Evolutionary conservation across 2,888 invertebrate species (phyloP), one percentile per base, ranked within the genome.

Genomic region (Eumerus sabulonum): DNA sequence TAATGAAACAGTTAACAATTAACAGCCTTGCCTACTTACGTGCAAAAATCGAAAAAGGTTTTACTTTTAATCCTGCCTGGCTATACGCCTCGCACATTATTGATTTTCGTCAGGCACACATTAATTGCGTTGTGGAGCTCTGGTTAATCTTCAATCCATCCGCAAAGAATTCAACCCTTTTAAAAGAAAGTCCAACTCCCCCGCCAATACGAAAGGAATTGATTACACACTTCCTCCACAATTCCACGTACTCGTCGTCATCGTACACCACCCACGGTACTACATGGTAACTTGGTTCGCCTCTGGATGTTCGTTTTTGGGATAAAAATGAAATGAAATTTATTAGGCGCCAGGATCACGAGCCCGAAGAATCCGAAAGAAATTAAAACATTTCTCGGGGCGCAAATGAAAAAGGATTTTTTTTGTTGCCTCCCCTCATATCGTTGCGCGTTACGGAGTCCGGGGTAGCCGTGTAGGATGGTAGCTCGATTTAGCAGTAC

Each of bases 261-360:
- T 7, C 27, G 79, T 54, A 72, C 53, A 47, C 56, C 56, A 56
- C 63, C 51, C 51, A 50, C 67, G 59, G 62, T 19, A 54, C n/a
- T 50, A 40, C 40, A 13, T 64, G 9, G 56, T 62, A 11, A 56
- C 60, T 67, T 68, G 36, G 27, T 53, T 47, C 19, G 51, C 57
- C 50, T 44, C 19, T 64, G 73, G 73, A 68, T 68, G 79, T 74
- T 79, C 74, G 59, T 64, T 79, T 27, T 79, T 64, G 48, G 79
- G 79, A 79, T 79, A 79, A 79, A 79, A 79, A 79, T 79, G 74
- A 79, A 79, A 79, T 74, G 64, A 79, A 79, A 79, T 79, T 79
- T 79, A 79, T 79, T 79, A 79, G 79, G 79, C 79, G 79, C 79
- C 79, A 79, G 79, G 70, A 79, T 79, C 79, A 79, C 79, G 79